Percentiles rank a stretch among this genome's conserved stretches.
Conservation (phyloP, 2,113 vertebrate genomes). For the Elgaria multicarinata region DNA sequence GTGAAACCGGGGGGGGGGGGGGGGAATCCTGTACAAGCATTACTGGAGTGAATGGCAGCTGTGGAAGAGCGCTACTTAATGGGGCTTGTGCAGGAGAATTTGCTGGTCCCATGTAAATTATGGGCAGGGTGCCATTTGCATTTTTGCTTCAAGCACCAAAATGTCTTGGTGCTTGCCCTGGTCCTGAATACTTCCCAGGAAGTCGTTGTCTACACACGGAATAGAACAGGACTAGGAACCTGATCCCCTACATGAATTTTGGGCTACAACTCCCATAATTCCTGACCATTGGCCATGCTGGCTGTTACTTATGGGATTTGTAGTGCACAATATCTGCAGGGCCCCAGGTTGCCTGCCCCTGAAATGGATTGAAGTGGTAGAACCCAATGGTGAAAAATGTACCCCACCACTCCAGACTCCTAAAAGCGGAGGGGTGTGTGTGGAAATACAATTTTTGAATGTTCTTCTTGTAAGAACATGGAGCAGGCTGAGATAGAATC, state of each 20-base stretch:
- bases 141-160: neutral
- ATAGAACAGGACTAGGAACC: neutral
- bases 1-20: neutral
- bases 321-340: no score
- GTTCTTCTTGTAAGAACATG: neutral
- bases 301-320: no score
- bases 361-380: neutral
- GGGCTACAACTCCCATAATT: no score
- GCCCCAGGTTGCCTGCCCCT: neutral
- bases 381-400: neutral
- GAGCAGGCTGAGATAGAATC: neutral
- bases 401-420: neutral
- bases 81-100: neutral
- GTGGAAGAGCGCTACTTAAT: neutral
- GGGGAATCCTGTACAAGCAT: neutral
- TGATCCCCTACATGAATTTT: no score
- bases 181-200: neutral
- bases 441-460: neutral
- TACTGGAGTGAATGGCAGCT: neutral
- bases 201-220: no score
- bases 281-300: no score
- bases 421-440: neutral
- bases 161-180: neutral
- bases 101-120: neutral
- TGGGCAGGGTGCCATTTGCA: no score